Evolutionary conservation across 2,888 invertebrate genomes (phyloP), one percentile per base, ranked within the genome.

Genomic region (Clepsis dumicolana): DNA sequence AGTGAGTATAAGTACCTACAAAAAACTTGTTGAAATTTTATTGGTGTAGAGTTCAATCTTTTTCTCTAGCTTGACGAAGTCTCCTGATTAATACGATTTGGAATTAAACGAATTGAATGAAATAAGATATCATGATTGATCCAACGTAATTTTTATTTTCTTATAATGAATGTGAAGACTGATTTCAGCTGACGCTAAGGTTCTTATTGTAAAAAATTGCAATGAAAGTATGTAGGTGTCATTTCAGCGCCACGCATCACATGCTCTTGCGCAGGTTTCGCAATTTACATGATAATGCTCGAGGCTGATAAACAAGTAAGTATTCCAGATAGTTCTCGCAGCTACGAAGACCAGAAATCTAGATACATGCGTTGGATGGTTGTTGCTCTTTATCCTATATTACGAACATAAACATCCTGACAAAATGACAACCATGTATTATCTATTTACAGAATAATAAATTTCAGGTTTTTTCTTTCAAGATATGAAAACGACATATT

Each of bases 211-310:
- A 50, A 52, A 52, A 29, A 54, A 21, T 21, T 10, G 10, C 48
- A 0, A 48, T 21, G 48, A 48, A 48, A 48, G 48, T 48, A n/a
- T 4, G 4, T 48, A n/a, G 14, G 4, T 38, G 48, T 48, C 21
- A 12, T 48, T 48, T 21, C 18, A 48, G 48, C 10, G 21, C 48
- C 4, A 48, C 48, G 48, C 21, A 48, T 48, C 48, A 12, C 4
- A 2, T 48, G 48, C 21, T 48, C 59, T 10, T 50, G 35, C 50
- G 67, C 59, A 59, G 44, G 16, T 56, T 61, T 18, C 5, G 50
- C 38, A 38, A 65, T 70, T 65, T 61, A 29, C 65, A 70, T 65
- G 61, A 70, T 32, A 68, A 68, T 64, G 59, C 48, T 44, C 41
- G 48, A 56, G 38, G 14, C 32, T 59, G 59, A 44, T 44, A 29